phyloP scores from a whole-genome alignment of 2,888 invertebrate species.

The Nomada fucata region DNA sequence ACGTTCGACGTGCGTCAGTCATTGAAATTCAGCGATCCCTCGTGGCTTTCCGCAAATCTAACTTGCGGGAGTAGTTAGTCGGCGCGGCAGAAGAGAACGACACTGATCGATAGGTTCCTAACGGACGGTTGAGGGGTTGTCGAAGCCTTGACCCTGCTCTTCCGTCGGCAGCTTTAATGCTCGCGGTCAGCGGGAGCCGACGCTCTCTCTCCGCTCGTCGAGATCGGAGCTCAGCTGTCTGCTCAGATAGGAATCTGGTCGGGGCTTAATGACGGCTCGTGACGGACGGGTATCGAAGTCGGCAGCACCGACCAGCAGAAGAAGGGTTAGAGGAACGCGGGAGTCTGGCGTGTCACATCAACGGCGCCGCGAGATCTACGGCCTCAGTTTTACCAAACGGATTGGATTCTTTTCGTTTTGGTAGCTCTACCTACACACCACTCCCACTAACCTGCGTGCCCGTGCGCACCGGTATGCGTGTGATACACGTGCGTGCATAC shows the following conservation, averaged over 20 bases:
- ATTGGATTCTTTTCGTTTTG: constrained; percentile 76
- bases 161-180: constrained; percentile 75
- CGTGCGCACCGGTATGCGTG: not conserved
- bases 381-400: constrained; percentile 73
- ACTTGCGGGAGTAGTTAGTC: constrained; percentile 60
- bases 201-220: constrained; percentile 67
- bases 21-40: constrained; percentile 63
- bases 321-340: constrained; percentile 64
- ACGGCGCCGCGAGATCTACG: constrained; percentile 82
- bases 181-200: constrained; percentile 60
- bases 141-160: constrained; percentile 78
- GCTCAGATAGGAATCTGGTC: constrained; percentile 81
- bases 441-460: constrained; percentile 2
- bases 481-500: no score
- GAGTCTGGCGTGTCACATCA: constrained; percentile 78
- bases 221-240: constrained; percentile 74
- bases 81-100: constrained; percentile 61
- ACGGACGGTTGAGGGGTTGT: constrained; percentile 72
- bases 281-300: constrained; percentile 78
- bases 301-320: constrained; percentile 65
- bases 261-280: constrained; percentile 81
- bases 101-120: constrained; percentile 80
- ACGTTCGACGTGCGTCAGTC: constrained; percentile 74
- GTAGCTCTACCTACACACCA: constrained; percentile 42
- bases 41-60: constrained; percentile 63